A percentile compares a stretch with the other conserved stretches of the same genome.
phyloP scores from a whole-genome alignment of 2,797 vertebrate genomes.

The Crax fasciolata region DNA sequence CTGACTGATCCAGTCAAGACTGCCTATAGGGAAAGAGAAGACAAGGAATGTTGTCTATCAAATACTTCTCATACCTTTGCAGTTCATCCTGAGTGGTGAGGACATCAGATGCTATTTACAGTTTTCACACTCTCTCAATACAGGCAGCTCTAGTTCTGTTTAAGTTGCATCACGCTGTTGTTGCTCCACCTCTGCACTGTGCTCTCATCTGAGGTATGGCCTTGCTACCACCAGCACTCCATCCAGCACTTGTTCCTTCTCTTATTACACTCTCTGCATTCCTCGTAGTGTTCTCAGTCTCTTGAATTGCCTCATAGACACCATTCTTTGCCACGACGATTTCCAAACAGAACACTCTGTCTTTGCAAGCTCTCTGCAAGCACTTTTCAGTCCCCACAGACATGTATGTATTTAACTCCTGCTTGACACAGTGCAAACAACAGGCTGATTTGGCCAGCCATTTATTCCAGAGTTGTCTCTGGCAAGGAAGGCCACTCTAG shows the following conservation, averaged over 20 bases:
- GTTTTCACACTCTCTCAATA: background rate
- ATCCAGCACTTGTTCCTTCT: background rate
- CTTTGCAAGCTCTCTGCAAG: background rate
- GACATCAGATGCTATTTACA: fast-evolving
- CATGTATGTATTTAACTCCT: background rate
- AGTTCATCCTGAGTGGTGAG: background rate
- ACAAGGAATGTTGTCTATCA: background rate
- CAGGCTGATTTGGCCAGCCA: background rate
- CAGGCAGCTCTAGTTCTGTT: background rate
- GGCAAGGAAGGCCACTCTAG: background rate
- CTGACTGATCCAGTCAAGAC: background rate
- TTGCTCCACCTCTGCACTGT: background rate
- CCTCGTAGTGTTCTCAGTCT: background rate
- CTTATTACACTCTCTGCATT: background rate
- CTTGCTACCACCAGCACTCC: background rate
- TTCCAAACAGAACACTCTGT: background rate
- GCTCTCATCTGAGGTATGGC: background rate
- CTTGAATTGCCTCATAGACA: background rate
- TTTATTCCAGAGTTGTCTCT: background rate
- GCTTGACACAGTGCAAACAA: background rate
- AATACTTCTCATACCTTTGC: background rate
- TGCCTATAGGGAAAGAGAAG: background rate
- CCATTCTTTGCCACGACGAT: background rate
- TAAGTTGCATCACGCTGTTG: background rate
- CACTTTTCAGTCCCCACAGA: background rate